phyloP scores from a whole-genome alignment of 1,140 invertebrate genomes.

The Panagrolaimus sp. region DNA sequence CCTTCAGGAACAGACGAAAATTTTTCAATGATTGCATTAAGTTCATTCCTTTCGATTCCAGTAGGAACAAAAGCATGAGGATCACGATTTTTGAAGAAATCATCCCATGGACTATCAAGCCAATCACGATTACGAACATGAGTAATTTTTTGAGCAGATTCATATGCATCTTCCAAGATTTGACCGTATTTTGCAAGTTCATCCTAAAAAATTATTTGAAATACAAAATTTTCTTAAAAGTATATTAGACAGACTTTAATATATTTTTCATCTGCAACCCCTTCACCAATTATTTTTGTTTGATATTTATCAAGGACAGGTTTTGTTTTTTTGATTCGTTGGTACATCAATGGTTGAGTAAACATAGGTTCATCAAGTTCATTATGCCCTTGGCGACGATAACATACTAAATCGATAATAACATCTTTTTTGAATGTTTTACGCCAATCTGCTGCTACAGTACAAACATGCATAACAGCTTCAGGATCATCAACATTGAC shows the following conservation, averaged over 20 bases:
- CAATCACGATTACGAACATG: slow-evolving; percentile 95
- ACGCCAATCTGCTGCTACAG: slow-evolving; percentile 95
- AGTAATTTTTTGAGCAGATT: slow-evolving; percentile 81
- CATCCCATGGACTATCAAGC: slow-evolving; percentile 98
- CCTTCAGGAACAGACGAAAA: slow-evolving; percentile 88
- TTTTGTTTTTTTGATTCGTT: slow-evolving; percentile 80
- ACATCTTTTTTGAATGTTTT: slow-evolving; percentile 95
- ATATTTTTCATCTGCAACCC: slow-evolving; percentile 79
- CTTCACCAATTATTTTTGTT: slow-evolving; percentile 78
- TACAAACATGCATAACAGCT: slow-evolving; percentile 75
- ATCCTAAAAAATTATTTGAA: slow-evolving; percentile 36
- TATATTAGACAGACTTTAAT: slow-evolving; percentile 67
- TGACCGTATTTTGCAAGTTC: slow-evolving; percentile 69
- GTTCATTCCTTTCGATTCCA: slow-evolving; percentile 82
- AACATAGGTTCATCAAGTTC: slow-evolving; percentile 99
- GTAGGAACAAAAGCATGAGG: slow-evolving; percentile 78
- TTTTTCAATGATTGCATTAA: slow-evolving; percentile 83
- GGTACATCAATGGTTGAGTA: slow-evolving; percentile 98
- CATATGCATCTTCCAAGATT: slow-evolving; percentile 91
- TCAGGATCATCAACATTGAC: slow-evolving; percentile 98
- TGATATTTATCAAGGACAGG: slow-evolving; percentile 79
- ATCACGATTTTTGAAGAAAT: slow-evolving; percentile 72
- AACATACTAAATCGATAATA: slow-evolving; percentile 93
- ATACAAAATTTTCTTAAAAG: slow-evolving; percentile 9
- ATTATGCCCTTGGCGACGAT: slow-evolving; percentile 94